These are phyloP conservation scores for Ciconia nigra DNA, from an alignment of 2,797 vertebrate genomes.

Conservation along the genomic window DNA sequence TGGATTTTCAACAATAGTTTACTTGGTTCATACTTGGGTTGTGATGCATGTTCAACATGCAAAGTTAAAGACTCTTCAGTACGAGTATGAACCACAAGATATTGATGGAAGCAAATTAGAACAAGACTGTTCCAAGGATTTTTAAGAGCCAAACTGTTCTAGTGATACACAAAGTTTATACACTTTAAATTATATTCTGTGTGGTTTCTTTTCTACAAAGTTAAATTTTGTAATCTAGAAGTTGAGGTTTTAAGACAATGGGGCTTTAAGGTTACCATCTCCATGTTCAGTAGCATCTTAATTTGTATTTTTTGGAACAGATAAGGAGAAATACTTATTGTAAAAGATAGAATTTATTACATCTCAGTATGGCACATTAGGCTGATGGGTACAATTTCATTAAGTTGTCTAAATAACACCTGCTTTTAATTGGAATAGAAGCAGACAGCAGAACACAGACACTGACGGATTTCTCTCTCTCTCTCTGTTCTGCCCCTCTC, in stretches of 20 bases:
- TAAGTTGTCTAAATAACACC: neutral
- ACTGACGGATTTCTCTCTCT: neutral
- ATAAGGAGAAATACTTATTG: neutral
- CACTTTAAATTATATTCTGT: neutral
- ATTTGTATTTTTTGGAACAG: neutral
- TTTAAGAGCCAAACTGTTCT: neutral
- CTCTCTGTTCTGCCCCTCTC: neutral
- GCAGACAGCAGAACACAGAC: neutral
- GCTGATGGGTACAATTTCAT: neutral
- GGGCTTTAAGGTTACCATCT: neutral
- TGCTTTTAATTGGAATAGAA: neutral
- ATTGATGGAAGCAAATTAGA: neutral
- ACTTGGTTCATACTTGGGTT: neutral
- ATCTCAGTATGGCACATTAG: neutral
- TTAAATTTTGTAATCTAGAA: neutral
- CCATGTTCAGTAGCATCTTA: neutral
- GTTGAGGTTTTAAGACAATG: neutral
- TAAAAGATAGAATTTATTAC: neutral
- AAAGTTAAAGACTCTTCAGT: neutral
- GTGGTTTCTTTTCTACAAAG: neutral
- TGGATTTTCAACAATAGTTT: neutral
- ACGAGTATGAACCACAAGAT: neutral
- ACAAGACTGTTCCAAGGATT: neutral
- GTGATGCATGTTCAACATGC: neutral
- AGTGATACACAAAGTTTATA: neutral